These are phyloP conservation scores for Drosophila sturtevanti DNA, from an alignment of 1,140 invertebrate genomes.

Conservation along the genomic window DNA sequence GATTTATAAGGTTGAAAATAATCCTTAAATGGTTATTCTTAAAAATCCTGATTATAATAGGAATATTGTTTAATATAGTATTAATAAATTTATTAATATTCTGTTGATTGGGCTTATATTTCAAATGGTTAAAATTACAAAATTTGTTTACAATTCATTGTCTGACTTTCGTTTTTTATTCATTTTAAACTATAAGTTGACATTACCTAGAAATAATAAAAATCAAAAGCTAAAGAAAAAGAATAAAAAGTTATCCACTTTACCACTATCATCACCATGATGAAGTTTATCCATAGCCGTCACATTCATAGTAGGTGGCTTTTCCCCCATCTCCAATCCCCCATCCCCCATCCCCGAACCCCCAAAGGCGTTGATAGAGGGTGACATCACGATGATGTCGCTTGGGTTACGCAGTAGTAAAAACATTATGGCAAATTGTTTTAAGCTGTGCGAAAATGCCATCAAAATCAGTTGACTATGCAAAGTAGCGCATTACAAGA, in stretches of 20 bases:
- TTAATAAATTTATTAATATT: no score
- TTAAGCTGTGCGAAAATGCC: conserved; percentile 79
- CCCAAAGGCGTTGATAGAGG: conserved; percentile 15
- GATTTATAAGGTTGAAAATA: no score
- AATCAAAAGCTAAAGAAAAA: no score
- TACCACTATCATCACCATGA: not conserved
- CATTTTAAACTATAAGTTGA: not conserved
- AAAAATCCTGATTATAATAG: no score
- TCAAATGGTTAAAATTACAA: not conserved
- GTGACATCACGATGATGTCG: conserved; percentile 63
- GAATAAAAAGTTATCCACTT: not conserved
- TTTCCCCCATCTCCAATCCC: not conserved
- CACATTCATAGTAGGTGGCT: conserved; percentile 18
- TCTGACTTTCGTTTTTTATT: no score
- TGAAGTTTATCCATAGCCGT: conserved; percentile 16
- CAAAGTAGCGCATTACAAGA: conserved; percentile 54
- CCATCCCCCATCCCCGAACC: no score
- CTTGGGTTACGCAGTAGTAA: conserved; percentile 63
- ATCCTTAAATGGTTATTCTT: no score
- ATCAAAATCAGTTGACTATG: conserved; percentile 80
- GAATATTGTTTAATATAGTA: no score
- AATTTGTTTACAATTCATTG: not conserved
- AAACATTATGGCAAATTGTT: conserved; percentile 79
- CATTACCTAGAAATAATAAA: not conserved
- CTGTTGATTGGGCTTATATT: no score